Conservation (phyloP, 2,797 vertebrate genomes). For the Enteromius paludinosus region DNA sequence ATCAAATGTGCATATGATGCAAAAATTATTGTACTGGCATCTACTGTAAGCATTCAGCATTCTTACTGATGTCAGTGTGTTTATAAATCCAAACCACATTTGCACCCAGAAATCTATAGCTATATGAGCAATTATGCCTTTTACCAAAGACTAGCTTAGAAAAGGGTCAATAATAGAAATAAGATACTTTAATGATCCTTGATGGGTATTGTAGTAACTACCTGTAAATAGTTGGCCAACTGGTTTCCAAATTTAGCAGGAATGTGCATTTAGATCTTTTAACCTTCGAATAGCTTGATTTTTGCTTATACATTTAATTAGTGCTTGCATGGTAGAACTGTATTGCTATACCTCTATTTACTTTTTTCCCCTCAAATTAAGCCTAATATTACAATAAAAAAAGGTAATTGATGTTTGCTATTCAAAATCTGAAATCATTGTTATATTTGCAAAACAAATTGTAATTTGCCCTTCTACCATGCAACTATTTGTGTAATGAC, state of each 20-base stretch:
- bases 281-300: neutral
- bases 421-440: neutral
- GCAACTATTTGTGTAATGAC: neutral
- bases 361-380: neutral
- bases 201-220: neutral
- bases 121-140: neutral
- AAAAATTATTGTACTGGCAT: conserved; percentile 75
- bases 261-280: neutral
- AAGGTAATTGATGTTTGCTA: neutral
- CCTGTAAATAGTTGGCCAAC: neutral
- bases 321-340: neutral
- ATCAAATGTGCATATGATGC: conserved; percentile 67
- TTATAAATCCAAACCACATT: conserved; percentile 73
- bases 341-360: neutral
- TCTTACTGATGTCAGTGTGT: conserved; percentile 80
- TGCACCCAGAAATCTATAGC: conserved; percentile 72
- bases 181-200: neutral
- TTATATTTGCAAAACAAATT: neutral
- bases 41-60: conserved; percentile 78
- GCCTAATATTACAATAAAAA: neutral
- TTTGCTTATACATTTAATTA: neutral
- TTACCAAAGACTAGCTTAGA: neutral
- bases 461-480: neutral
- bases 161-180: conserved; percentile 1
- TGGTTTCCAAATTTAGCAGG: neutral